These are phyloP conservation scores for Homalodisca vitripennis DNA, from an alignment of 1,140 invertebrate species.

Conservation along the genomic window DNA sequence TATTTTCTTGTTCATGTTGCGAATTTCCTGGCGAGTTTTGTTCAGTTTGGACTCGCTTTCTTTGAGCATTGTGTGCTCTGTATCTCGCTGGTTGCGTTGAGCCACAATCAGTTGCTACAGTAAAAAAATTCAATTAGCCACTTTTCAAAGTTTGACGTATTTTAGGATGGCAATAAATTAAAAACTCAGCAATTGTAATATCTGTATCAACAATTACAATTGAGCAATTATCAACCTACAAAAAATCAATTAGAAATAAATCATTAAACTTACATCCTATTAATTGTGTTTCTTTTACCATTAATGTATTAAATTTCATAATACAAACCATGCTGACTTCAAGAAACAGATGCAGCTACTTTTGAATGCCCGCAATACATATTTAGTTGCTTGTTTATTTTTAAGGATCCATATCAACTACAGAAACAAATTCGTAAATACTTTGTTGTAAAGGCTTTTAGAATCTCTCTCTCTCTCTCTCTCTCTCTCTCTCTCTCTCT, in stretches of 20 bases:
- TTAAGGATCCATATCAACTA: too few relatives aligned
- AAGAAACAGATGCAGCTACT: too few relatives aligned
- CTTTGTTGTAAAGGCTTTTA: too few relatives aligned
- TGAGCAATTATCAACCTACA: neutral
- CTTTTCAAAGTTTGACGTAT: neutral
- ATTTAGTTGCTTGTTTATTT: too few relatives aligned
- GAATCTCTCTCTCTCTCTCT: too few relatives aligned
- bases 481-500: too few relatives aligned
- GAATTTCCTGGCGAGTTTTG: conserved; percentile 52
- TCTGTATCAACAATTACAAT: neutral
- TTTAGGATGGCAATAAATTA: too few relatives aligned
- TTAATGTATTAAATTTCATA: neutral
- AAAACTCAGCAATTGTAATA: neutral
- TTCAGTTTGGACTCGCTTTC: conserved; percentile 52
- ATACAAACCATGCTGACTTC: too few relatives aligned
- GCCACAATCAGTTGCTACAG: conserved; percentile 53
- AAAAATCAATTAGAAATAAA: neutral
- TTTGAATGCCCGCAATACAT: too few relatives aligned
- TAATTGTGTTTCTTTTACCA: neutral
- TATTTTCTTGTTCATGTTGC: conserved; percentile 52
- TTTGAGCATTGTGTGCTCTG: conserved; percentile 58
- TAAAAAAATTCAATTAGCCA: neutral
- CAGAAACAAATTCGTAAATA: too few relatives aligned
- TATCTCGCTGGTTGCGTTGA: conserved; percentile 59
- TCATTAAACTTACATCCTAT: neutral